Evolutionary conservation across 2,113 vertebrate species (phyloP).

Genomic region (Onychorhynchus coronatus): DNA sequence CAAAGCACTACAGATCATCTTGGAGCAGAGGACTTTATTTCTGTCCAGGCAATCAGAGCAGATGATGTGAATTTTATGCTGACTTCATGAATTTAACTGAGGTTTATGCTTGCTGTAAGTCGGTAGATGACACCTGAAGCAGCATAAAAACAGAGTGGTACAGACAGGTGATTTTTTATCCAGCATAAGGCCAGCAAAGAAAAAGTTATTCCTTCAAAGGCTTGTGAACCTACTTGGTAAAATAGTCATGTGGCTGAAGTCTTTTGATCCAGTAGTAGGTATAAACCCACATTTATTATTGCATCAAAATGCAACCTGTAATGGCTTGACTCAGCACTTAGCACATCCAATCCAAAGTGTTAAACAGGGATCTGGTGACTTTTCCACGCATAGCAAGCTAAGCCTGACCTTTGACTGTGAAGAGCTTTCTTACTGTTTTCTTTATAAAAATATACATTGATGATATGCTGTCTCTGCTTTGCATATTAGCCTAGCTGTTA

Average conservation of each 20-base stretch:
- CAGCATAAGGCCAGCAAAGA: not conserved
- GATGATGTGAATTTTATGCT: slow-evolving; percentile 29
- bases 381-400: not conserved
- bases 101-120: slow-evolving; percentile 13
- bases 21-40: not conserved
- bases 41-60: not conserved
- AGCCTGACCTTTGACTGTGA: not conserved
- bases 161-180: slow-evolving; percentile 18
- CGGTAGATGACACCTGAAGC: not conserved
- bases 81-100: slow-evolving; percentile 18
- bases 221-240: not conserved
- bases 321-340: not conserved
- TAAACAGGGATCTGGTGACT: not conserved
- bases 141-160: not conserved
- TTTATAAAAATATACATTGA: not conserved
- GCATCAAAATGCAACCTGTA: not conserved
- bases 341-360: not conserved
- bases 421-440: not conserved
- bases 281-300: not conserved
- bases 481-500: not conserved
- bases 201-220: not conserved
- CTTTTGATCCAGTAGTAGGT: not conserved
- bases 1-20: not conserved
- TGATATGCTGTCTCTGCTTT: not conserved
- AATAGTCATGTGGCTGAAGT: not conserved